Percentiles rank a stretch among this genome's conserved stretches.
Evolutionary conservation across 2,888 invertebrate species (phyloP).

Genomic region (Nomada ferruginata): DNA sequence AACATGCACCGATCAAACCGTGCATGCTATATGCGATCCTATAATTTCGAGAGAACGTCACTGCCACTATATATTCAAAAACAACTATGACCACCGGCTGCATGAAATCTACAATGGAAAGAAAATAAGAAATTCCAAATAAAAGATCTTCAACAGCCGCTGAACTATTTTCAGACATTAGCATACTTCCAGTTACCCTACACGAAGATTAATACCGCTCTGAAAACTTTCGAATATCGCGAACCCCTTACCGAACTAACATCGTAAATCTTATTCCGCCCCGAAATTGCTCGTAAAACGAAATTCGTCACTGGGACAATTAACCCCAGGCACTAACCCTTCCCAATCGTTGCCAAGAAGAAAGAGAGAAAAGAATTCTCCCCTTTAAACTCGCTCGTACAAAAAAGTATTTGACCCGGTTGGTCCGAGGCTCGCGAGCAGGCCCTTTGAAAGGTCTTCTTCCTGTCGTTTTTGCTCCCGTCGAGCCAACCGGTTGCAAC

Average conservation of each 20-base stretch:
- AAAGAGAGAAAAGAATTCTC: neutral
- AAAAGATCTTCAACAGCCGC: too few relatives aligned
- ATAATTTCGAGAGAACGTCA: neutral
- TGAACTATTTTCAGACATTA: too few relatives aligned
- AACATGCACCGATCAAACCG: neutral
- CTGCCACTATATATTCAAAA: neutral
- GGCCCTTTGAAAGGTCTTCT: neutral
- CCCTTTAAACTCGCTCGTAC: neutral
- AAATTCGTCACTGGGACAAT: too few relatives aligned
- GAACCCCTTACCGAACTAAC: too few relatives aligned
- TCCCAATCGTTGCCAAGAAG: too few relatives aligned
- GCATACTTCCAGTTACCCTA: too few relatives aligned
- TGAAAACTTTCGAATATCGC: too few relatives aligned
- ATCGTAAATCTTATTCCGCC: neutral
- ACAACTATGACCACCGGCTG: too few relatives aligned
- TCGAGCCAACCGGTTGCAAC: neutral
- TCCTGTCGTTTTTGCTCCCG: slow-evolving; percentile 1
- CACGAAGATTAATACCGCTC: too few relatives aligned
- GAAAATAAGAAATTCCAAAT: too few relatives aligned
- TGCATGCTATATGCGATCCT: neutral
- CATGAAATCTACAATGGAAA: too few relatives aligned
- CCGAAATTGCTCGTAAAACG: neutral
- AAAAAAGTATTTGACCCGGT: neutral
- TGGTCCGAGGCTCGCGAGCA: neutral
- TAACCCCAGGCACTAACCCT: too few relatives aligned